Conservation (phyloP, 2,113 vertebrate genomes). For the Catagonus wagneri region DNA sequence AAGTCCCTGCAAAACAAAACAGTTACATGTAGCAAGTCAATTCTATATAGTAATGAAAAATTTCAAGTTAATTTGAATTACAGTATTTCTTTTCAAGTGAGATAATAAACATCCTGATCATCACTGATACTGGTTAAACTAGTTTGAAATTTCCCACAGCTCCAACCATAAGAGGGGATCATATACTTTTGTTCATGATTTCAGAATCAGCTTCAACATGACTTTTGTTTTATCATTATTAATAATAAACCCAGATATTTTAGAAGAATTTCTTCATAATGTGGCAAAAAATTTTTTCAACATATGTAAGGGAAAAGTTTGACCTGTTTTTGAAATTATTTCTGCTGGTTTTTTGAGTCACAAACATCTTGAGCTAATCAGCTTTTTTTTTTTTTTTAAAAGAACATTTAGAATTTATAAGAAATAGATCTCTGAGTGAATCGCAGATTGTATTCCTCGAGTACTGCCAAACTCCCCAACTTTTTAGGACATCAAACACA, state of each 20-base stretch:
- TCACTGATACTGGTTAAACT: not conserved
- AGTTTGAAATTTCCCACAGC: conserved; percentile 1
- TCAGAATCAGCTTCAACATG: not conserved
- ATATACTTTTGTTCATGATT: not conserved
- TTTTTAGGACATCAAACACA: conserved; percentile 14
- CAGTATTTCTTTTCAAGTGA: not conserved
- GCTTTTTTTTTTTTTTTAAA: not conserved
- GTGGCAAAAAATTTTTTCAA: conserved; percentile 40
- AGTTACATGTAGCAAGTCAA: not conserved
- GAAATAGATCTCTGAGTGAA: conserved; percentile 19
- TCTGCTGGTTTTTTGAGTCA: conserved; percentile 33
- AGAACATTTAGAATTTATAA: not conserved
- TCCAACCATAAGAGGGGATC: not conserved
- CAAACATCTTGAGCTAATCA: not conserved
- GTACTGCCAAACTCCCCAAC: not conserved
- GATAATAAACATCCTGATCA: not conserved
- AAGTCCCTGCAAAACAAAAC: conserved; percentile 90
- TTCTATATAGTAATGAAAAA: not conserved
- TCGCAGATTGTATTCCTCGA: not conserved
- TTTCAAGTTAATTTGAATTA: not conserved
- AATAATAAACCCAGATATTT: not conserved
- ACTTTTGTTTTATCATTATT: conserved; percentile 1
- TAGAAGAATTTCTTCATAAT: conserved; percentile 45
- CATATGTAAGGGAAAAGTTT: conserved; percentile 5
- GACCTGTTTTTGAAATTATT: conserved; percentile 40